These are phyloP conservation scores for Hycleus phaleratus DNA, from an alignment of 1,140 invertebrate genomes.

Conservation along the genomic window DNA sequence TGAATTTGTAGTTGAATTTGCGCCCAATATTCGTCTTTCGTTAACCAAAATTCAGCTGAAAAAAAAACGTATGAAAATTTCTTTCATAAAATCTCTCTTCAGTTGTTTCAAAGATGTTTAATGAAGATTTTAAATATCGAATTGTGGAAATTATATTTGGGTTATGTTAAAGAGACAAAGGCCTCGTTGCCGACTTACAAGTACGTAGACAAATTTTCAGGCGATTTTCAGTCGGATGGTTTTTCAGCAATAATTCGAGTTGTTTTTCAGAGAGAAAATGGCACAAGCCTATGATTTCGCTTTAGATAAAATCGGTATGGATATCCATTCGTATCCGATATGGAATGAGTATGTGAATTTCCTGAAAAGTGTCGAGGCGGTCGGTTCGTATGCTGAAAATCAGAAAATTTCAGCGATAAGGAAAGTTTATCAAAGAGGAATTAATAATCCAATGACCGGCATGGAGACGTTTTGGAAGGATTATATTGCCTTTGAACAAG, in stretches of 20 bases:
- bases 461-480: constrained; percentile 99
- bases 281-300: constrained; percentile 99
- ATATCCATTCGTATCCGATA: constrained; percentile 90
- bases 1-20: constrained; percentile 17
- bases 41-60: constrained; percentile 27
- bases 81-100: constrained; percentile 26
- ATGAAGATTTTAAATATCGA: constrained; percentile 99
- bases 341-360: constrained; percentile 98
- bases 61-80: background rate
- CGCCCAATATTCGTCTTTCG: constrained; percentile 20
- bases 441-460: constrained; percentile 95
- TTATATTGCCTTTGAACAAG: constrained; percentile 89
- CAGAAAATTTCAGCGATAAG: constrained; percentile 97
- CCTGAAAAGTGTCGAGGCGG: constrained; percentile 93
- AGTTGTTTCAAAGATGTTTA: constrained; percentile 96
- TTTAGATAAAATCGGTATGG: constrained; percentile 97
- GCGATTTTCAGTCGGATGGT: too few relatives aligned
- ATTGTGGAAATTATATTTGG: constrained; percentile 95
- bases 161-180: constrained; percentile 98
- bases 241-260: too few relatives aligned
- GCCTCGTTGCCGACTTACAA: constrained; percentile 87
- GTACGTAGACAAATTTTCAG: constrained; percentile 48
- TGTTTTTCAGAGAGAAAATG: constrained; percentile 86
- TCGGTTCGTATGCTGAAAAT: constrained; percentile 98
- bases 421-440: constrained; percentile 91